Conservation (phyloP, 2,888 invertebrate genomes). For the Scaptomyza polygonia region DNA sequence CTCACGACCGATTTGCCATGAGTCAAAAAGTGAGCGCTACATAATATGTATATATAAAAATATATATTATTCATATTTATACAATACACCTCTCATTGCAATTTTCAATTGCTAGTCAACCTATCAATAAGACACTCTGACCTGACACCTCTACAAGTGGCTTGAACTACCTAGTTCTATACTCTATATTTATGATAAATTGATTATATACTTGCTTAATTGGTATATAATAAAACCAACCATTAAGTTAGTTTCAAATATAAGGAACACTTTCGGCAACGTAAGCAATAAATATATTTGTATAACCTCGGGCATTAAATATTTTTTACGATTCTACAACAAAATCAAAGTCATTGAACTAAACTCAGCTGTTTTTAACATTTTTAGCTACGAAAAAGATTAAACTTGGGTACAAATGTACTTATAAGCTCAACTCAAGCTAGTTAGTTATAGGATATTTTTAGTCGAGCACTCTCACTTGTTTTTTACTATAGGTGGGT, state of each 20-base stretch:
- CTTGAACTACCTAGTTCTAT: constrained; percentile 34
- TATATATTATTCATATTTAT: constrained; percentile 12
- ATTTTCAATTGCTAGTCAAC: constrained; percentile 19
- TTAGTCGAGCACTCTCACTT: background rate
- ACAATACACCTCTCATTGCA: constrained; percentile 20
- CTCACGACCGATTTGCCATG: constrained; percentile 33
- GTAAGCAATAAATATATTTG: no score
- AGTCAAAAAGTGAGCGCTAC: constrained; percentile 51
- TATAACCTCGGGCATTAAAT: no score
- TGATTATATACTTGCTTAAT: background rate
- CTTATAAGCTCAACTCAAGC: background rate
- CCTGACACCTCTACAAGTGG: constrained; percentile 24
- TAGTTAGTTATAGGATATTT: background rate
- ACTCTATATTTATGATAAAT: background rate
- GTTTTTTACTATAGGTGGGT: background rate
- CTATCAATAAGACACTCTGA: constrained; percentile 8
- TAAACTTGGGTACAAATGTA: background rate
- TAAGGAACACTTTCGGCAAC: no score
- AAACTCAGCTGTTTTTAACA: no score
- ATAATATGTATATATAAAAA: background rate
- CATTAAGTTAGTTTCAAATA: no score
- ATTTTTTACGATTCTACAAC: no score
- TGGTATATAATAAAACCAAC: no score
- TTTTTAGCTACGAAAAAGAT: no score
- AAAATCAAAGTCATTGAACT: no score